Base-by-base conservation (phyloP, 2,888 invertebrate genomes). In the Rhagium mordax region DNA sequence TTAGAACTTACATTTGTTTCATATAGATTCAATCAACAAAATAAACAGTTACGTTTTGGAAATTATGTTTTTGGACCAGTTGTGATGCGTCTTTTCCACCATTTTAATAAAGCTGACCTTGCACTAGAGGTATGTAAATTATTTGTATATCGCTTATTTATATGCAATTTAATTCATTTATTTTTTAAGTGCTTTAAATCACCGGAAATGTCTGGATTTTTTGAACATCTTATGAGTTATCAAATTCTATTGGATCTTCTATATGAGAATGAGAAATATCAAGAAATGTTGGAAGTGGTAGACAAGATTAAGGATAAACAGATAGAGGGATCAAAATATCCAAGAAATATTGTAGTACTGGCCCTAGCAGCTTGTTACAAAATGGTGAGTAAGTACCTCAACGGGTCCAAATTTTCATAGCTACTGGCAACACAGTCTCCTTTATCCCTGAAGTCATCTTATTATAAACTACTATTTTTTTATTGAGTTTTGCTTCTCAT, bases 21-120 rank as follows among this genome's bases (percentile, higher is more conserved):
- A 27, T 60, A 41, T 73, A 94, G 94, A 83, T 96, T 93, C 82
- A 92, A 93, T 82, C 85, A 88, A 16, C 94, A 95, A 84, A 93
- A 92, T 75, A 90, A 91, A 75, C 92, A 94, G 77, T 85, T 93
- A 70, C 88, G 95, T 74, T 95, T 96, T 90, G 94, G 95, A n/a
- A 93, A 90, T 78, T 96, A 92, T 86, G 85, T 93, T 4, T 96
- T 96, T 90, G 96, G 96, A 0, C 95, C 96, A 3, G 93, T 96
- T 13, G 90, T 94, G 0, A 95, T 96, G 95, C 90, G 96, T 81
- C 90, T 94, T 89, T 93, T 93, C 72, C 89, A 95, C 85, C 89
- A 90, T 80, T 86, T 94, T 47, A 92, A 94, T 85, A 91, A 93
- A 81, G 92, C 93, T 1, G 90, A 92, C 51, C 87, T 91, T 75